A percentile compares a stretch with the other conserved stretches of the same genome.
Conservation (phyloP, 2,113 vertebrate genomes). For the Chamaetylas fuelleborni region DNA sequence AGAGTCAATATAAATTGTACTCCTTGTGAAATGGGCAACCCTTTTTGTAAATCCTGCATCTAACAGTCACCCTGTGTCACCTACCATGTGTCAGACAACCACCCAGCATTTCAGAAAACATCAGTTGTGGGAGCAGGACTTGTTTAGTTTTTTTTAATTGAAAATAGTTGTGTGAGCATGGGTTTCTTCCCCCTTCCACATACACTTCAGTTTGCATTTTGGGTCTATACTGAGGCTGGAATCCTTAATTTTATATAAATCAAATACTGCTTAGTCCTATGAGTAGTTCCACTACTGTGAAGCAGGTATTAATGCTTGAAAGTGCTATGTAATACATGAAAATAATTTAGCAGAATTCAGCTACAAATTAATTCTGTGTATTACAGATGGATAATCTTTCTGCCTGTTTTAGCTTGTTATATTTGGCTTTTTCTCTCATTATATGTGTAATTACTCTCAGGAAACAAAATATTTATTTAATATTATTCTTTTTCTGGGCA, state of each 20-base stretch:
- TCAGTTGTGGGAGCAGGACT: not conserved
- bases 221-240: not conserved
- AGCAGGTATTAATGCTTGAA: not conserved
- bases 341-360: not conserved
- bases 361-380: not conserved
- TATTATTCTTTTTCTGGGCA: not conserved
- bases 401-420: not conserved
- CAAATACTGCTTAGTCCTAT: not conserved
- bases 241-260: not conserved
- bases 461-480: conserved; percentile 28
- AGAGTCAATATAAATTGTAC: not conserved
- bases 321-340: not conserved
- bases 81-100: not conserved
- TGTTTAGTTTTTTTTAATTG: not conserved
- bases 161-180: not conserved
- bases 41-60: not conserved
- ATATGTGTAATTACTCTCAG: not conserved
- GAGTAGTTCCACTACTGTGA: not conserved
- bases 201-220: not conserved
- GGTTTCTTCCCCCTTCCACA: not conserved
- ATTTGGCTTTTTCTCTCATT: not conserved
- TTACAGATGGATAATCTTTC: not conserved
- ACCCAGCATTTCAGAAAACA: not conserved
- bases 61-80: not conserved
- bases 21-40: not conserved